Percentiles rank a stretch among this genome's conserved stretches.
phyloP scores from a whole-genome alignment of 2,888 invertebrate species.

The Clunio marinus region DNA sequence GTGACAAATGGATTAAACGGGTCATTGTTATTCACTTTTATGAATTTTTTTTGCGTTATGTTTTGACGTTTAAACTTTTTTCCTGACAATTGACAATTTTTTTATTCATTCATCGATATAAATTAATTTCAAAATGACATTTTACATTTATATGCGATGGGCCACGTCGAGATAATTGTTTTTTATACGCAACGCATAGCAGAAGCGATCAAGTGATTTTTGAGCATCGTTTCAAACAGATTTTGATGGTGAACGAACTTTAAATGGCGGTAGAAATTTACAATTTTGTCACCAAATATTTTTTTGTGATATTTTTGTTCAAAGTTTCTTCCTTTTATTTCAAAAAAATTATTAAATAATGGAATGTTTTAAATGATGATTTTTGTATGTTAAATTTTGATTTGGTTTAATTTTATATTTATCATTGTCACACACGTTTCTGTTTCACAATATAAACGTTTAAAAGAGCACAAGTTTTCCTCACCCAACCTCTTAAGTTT shows the following conservation, averaged over 20 bases:
- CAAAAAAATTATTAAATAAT: neutral
- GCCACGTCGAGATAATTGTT: slow-evolving; percentile 17
- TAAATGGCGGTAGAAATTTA: slow-evolving; percentile 26
- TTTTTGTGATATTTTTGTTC: slow-evolving; percentile 5
- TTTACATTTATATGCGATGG: slow-evolving; percentile 37
- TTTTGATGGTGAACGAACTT: slow-evolving; percentile 31
- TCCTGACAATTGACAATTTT: no score
- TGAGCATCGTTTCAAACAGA: slow-evolving; percentile 41
- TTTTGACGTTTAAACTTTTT: no score
- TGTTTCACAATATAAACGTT: neutral
- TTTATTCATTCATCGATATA: neutral
- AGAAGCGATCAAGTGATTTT: slow-evolving; percentile 41
- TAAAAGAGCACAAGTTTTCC: slow-evolving; percentile 13
- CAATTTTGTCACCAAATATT: neutral
- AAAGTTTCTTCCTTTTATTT: neutral
- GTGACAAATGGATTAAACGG: no score
- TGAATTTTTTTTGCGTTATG: no score
- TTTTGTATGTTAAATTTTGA: slow-evolving; percentile 11
- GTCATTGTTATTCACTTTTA: no score
- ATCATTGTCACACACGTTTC: slow-evolving; percentile 2
- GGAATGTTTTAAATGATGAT: no score
- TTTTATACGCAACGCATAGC: neutral
- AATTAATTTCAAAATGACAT: slow-evolving; percentile 27
- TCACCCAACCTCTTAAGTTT: slow-evolving; percentile 30
- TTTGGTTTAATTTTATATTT: slow-evolving; percentile 1